A percentile compares a stretch with the other conserved stretches of the same genome.
phyloP scores from a whole-genome alignment of 2,113 vertebrate genomes.

The Heliornis fulica region DNA sequence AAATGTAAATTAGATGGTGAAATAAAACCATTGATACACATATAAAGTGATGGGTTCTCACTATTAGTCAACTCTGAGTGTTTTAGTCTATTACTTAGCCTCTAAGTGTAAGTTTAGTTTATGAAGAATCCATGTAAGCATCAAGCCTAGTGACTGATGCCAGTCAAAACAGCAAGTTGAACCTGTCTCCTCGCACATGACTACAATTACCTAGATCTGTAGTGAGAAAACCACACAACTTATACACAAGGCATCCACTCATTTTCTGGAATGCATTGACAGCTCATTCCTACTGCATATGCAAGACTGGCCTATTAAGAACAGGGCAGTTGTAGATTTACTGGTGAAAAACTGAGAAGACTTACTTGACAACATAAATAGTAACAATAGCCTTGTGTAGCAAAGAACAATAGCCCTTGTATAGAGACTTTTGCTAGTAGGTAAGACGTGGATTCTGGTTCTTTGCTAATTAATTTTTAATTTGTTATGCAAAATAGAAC shows the following conservation, averaged over 20 bases:
- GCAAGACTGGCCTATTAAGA: not conserved
- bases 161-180: not conserved
- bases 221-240: not conserved
- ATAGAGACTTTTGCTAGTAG: not conserved
- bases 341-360: not conserved
- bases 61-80: not conserved
- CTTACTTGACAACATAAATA: not conserved
- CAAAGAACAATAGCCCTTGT: too few species aligned
- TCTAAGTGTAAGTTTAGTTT: not conserved
- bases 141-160: not conserved
- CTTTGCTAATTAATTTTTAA: not conserved
- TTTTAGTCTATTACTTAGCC: not conserved
- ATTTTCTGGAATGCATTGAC: not conserved
- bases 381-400: not conserved
- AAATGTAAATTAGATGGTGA: not conserved
- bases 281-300: not conserved
- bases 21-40: not conserved
- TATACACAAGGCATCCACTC: not conserved
- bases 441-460: not conserved
- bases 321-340: not conserved
- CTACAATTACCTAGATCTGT: not conserved
- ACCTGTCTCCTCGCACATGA: not conserved
- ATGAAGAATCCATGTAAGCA: not conserved
- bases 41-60: not conserved
- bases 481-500: not conserved